Conservation (phyloP, 2,888 invertebrate genomes). For the Stenoptilia bipunctidactyla region DNA sequence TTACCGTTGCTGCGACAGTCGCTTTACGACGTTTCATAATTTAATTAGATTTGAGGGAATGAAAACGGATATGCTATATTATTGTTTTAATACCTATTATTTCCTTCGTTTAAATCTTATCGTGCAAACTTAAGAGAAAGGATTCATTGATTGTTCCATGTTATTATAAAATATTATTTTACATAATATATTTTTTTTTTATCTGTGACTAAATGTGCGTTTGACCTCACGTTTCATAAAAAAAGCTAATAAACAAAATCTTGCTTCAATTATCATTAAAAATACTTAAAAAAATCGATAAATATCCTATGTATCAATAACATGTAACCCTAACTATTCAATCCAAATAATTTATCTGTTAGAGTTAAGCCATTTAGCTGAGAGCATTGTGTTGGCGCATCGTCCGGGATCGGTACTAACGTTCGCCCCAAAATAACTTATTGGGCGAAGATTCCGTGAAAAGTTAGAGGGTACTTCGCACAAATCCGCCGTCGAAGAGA, state of each 20-base stretch:
- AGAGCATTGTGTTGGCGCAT: background rate
- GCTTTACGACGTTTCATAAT: background rate
- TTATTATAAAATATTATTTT: too few species aligned
- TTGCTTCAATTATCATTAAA: too few species aligned
- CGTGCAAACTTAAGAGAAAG: too few species aligned
- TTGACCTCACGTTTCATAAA: too few species aligned
- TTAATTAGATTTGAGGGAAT: constrained; percentile 5
- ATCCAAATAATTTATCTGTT: background rate
- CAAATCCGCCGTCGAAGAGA: constrained; percentile 61
- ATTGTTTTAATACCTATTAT: background rate
- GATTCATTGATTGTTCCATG: too few species aligned
- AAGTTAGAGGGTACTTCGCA: constrained; percentile 50
- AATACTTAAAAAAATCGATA: too few species aligned
- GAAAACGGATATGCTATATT: background rate
- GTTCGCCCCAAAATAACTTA: constrained; percentile 47
- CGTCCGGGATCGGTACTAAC: constrained; percentile 12
- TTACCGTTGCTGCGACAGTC: constrained; percentile 21
- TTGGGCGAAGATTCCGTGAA: constrained; percentile 47
- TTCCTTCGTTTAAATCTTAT: too few species aligned
- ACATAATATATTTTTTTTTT: too few species aligned
- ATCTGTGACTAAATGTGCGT: too few species aligned
- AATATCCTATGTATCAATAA: too few species aligned
- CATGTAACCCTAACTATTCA: too few species aligned
- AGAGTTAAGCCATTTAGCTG: background rate
- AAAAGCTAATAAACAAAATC: too few species aligned